Percentiles rank a stretch among this genome's conserved stretches.
These are phyloP conservation scores for Pongo abelii DNA, from an alignment of 2,113 vertebrate genomes.

Conservation along the genomic window DNA sequence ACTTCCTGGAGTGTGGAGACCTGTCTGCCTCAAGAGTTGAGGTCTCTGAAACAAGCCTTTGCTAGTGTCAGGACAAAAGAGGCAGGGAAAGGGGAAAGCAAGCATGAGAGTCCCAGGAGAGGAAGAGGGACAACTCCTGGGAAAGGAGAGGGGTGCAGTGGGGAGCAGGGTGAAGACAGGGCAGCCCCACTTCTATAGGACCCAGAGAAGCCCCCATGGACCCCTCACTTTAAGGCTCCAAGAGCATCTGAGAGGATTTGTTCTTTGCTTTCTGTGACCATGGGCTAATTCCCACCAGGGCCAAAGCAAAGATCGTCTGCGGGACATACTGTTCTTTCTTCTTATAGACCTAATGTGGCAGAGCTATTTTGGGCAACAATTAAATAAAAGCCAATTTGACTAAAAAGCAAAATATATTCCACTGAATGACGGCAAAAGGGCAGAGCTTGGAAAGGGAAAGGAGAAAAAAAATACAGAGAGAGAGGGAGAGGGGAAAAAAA, in stretches of 20 bases:
- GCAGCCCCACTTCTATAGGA: not conserved
- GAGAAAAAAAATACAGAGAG: not conserved
- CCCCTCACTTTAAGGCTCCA: constrained; percentile 16
- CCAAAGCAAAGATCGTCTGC: constrained; percentile 75
- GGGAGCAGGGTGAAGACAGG: not conserved
- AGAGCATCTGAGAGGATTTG: constrained; percentile 57
- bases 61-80: not conserved
- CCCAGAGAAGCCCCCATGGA: not conserved
- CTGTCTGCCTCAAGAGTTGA: not conserved
- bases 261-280: constrained; percentile 77
- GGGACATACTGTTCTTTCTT: constrained; percentile 83
- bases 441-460: constrained; percentile 81
- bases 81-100: not conserved
- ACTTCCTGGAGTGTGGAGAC: not conserved
- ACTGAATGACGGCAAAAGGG: constrained; percentile 84
- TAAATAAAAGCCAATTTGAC: constrained; percentile 89
- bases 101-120: accelerated
- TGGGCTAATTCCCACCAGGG: constrained; percentile 77
- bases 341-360: constrained; percentile 81
- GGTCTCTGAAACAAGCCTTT: not conserved
- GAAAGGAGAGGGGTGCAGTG: accelerated
- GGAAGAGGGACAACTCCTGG: too few species aligned
- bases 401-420: constrained; percentile 88
- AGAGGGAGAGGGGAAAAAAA: not conserved
- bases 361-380: constrained; percentile 86